A percentile compares a stretch with the other conserved stretches of the same genome.
Evolutionary conservation across 2,113 vertebrate genomes (phyloP).

Genomic region (Elanoides forficatus): DNA sequence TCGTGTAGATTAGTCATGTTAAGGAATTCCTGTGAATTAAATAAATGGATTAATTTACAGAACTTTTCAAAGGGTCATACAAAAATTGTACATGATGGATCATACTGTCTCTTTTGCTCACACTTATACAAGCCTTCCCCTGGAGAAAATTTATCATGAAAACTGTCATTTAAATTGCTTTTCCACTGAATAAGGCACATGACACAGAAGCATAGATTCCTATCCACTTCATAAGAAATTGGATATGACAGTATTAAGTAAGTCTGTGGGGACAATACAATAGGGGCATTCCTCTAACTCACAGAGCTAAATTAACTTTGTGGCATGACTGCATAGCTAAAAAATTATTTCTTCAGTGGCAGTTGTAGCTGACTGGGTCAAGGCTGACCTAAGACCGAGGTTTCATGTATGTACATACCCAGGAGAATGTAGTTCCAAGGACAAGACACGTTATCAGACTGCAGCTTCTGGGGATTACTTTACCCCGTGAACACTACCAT

Average conservation of each 20-base stretch:
- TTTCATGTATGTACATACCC: background rate
- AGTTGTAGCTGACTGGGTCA: background rate
- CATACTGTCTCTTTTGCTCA: background rate
- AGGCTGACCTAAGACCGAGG: background rate
- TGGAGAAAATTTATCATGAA: background rate
- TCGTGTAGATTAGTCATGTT: background rate
- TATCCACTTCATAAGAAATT: background rate
- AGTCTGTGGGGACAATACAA: background rate
- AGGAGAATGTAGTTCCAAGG: background rate
- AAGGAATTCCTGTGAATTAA: background rate
- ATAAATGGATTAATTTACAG: background rate
- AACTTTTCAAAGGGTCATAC: background rate
- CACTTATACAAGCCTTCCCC: background rate
- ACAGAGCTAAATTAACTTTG: background rate
- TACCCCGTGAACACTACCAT: background rate
- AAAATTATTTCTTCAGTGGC: background rate
- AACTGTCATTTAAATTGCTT: conserved; percentile 13
- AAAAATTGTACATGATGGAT: background rate
- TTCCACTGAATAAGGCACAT: background rate
- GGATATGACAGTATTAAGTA: background rate
- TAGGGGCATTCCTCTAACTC: background rate
- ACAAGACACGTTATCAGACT: background rate
- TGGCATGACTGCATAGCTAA: accelerated
- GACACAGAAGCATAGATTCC: background rate
- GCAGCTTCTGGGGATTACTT: background rate